phyloP scores from a whole-genome alignment of 2,888 invertebrate species.

The Minunthozetes semirufus region DNA sequence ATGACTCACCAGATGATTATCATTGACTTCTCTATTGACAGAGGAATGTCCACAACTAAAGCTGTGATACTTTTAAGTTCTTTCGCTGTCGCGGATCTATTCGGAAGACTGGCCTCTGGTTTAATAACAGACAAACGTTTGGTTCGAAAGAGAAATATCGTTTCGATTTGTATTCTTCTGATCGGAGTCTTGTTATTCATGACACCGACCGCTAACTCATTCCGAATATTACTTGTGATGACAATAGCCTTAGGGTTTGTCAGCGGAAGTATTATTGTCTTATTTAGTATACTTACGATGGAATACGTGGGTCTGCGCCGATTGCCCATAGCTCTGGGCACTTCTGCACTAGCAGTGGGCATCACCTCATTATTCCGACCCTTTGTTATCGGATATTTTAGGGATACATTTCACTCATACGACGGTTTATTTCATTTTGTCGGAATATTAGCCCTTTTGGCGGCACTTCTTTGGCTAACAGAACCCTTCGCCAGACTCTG shows the following conservation, averaged over 20 bases:
- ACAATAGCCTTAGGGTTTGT: constrained; percentile 31
- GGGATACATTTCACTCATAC: constrained; percentile 41
- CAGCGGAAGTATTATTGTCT: constrained; percentile 33
- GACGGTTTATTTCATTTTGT: constrained; percentile 41
- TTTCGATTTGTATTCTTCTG: constrained; percentile 22
- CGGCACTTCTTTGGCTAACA: constrained; percentile 40
- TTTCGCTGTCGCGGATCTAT: constrained; percentile 41
- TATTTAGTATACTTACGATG: constrained; percentile 34
- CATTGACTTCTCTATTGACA: constrained; percentile 41
- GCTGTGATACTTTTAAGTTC: constrained; percentile 39
- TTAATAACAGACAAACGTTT: constrained; percentile 39
- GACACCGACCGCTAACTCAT: constrained; percentile 17
- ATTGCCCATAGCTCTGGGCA: constrained; percentile 41
- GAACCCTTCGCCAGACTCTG: constrained; percentile 37
- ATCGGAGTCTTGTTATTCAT: constrained; percentile 32
- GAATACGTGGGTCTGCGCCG: constrained; percentile 40
- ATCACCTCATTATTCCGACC: constrained; percentile 40
- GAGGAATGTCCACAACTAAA: constrained; percentile 38
- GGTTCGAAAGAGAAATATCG: constrained; percentile 28
- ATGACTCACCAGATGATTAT: constrained; percentile 41
- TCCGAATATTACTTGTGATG: constrained; percentile 8
- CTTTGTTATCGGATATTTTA: constrained; percentile 40
- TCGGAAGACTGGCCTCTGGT: constrained; percentile 40
- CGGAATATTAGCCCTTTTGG: constrained; percentile 38
- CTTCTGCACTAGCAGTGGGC: constrained; percentile 41